Evolutionary conservation across 2,113 vertebrate genomes (phyloP), one percentile per base, ranked within the genome.

Genomic region (Acanthochromis polyacanthus): DNA sequence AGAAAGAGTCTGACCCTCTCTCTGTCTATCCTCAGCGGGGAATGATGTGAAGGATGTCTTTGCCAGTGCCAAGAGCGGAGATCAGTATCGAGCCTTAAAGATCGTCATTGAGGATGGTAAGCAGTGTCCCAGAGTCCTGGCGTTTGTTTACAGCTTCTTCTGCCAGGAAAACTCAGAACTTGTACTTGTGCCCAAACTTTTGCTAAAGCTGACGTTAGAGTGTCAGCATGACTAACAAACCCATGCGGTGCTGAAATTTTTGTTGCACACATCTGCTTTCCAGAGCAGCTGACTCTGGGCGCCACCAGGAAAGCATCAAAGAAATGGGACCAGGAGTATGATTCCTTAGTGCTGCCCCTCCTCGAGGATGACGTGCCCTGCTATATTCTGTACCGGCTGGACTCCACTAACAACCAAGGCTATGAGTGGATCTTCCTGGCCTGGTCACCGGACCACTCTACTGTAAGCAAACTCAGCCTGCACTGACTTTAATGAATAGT

Each of bases 351-450:
- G 72, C 94, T 99, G 74, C 95, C 98, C 10, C 91, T 96, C 64
- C 93, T 99, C 23, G 96, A 98, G 75, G 96, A 98, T 57, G 95
- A 94, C 16, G 84, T 97, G 52, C 98, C 98, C 0, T 97, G 96
- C 84, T 99, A 98, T 56, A 83, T 99, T 88, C 93, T 99, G 46
- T 99, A 96, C 91, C 95, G 98, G 75, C 91, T 99, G 93, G 98
- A 99, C 92, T 97, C 98, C 75, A 94, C 94, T 66, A 99, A 99
- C 91, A 97, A 96, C 86, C 97, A 98, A 93, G 98, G 98, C 71
- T 96, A 96, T 57, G 98, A 99, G 81, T 99, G 98, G 98, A 88
- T 99, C 89, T 97, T 99, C 87, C 96, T 98, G 90, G 96, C 97
- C 5, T 99, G 97, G 98, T 98, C 97, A 65, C 98, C 98, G 10